Evolutionary conservation across 1,140 invertebrate species (phyloP).

Genomic region (Drosophila fuyamai): DNA sequence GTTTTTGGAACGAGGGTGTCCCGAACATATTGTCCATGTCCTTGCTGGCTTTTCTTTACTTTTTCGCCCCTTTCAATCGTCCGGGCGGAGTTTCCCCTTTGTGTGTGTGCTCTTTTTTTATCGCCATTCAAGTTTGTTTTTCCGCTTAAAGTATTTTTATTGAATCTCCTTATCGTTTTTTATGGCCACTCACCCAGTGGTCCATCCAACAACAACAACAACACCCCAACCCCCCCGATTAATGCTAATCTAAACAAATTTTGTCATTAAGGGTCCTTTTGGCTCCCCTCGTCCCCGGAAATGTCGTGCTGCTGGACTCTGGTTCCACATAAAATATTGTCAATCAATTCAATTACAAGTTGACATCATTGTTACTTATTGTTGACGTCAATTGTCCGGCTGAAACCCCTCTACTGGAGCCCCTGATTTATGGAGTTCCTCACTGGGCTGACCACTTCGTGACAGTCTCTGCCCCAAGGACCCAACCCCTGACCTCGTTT

Average conservation of each 20-base stretch:
- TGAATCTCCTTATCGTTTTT: conserved; percentile 81
- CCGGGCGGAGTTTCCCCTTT: conserved; percentile 44
- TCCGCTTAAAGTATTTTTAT: conserved; percentile 85
- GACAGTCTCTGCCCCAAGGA: background rate
- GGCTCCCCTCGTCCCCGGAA: conserved; percentile 20
- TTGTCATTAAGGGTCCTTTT: conserved; percentile 65
- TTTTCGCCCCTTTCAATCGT: conserved; percentile 42
- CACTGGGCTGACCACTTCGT: conserved; percentile 21
- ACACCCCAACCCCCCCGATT: conserved; percentile 35
- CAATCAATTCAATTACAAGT: conserved; percentile 85
- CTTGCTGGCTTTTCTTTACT: conserved; percentile 3
- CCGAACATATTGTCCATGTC: conserved; percentile 59
- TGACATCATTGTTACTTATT: conserved; percentile 84
- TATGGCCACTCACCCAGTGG: conserved; percentile 68
- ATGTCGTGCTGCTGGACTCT: conserved; percentile 17
- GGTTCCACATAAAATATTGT: conserved; percentile 82
- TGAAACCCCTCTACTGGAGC: background rate
- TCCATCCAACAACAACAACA: conserved; percentile 27
- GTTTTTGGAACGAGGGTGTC: conserved; percentile 2
- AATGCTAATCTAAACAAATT: conserved; percentile 85
- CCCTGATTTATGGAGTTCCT: conserved; percentile 40
- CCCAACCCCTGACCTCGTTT: conserved; percentile 12
- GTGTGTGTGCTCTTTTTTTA: conserved; percentile 46
- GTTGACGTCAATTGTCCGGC: conserved; percentile 77
- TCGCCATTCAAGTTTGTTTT: conserved; percentile 83